Percentiles rank a stretch among this genome's conserved stretches.
Evolutionary conservation across 2,888 invertebrate species (phyloP).

Genomic region (Punctoribates punctum): DNA sequence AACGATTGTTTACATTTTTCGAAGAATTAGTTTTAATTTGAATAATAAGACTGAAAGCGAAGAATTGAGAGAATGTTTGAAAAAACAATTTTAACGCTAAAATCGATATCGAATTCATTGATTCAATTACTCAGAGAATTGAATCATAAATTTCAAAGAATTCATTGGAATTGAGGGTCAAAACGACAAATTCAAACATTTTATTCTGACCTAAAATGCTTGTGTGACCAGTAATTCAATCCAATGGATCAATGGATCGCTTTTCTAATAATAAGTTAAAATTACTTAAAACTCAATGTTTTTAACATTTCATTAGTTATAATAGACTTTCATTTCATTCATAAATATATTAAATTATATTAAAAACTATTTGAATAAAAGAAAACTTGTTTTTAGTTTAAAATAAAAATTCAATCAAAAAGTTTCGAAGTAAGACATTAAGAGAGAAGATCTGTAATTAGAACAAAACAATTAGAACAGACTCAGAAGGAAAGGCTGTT

Average conservation of each 20-base stretch:
- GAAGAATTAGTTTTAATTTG: neutral
- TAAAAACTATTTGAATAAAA: neutral
- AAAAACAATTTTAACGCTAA: neutral
- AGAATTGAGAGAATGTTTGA: neutral
- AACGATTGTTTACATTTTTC: neutral
- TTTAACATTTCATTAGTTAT: neutral
- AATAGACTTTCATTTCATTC: slow-evolving; percentile 1
- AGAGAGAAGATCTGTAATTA: slow-evolving; percentile 20
- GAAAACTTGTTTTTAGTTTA: neutral
- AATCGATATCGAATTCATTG: neutral
- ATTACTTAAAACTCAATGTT: neutral
- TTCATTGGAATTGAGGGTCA: slow-evolving; percentile 2
- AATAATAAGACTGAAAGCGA: neutral
- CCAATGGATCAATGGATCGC: too few relatives aligned
- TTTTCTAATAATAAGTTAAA: neutral
- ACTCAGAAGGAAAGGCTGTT: too few relatives aligned
- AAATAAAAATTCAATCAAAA: slow-evolving; percentile 5
- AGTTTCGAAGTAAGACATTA: neutral
- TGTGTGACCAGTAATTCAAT: slow-evolving; percentile 20
- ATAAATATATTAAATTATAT: neutral
- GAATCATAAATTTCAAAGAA: neutral
- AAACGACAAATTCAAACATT: slow-evolving; percentile 28
- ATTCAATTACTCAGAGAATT: neutral
- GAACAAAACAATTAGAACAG: neutral
- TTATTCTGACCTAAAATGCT: slow-evolving; percentile 25